Base-by-base conservation (phyloP, 1,140 invertebrate species). In the Hypsibius dujardini region DNA sequence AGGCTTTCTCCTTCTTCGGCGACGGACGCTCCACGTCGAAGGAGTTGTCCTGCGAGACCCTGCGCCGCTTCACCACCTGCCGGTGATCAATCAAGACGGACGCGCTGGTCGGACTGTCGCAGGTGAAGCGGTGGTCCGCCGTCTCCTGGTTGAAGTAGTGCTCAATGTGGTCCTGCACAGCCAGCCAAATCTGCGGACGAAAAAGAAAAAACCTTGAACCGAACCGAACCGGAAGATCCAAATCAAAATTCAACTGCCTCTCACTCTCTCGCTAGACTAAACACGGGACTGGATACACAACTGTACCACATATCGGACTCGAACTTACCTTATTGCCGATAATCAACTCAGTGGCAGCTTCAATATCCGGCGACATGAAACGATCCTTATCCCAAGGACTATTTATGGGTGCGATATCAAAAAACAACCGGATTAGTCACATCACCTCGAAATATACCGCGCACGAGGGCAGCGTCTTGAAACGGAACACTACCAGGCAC, bases 351-450 rank as follows among this genome's bases (percentile, higher is more conserved):
- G 83, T 84, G 1, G 81, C 84, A 28, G 81, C 81, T 60, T 86
- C 83, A 72, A 87, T 87, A 75, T 87, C 85, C 0, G 85, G 85
- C 2, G 85, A 78, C 84, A 87, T 86, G 75, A 79, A 85, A n/a
- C 86, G 78, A 76, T 87, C 86, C 74, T 83, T 84, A 69, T 85
- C 83, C 84, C 83, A 86, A 1, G 84, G 78, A 70, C 84, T 85
- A 72, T 12, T 47, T 71, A 67, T 71, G 70, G 28, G 28, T 28
- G 28, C 28, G 28, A 28, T 28, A 28, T 28, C 28, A 28, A 28
- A 28, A 28, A 28, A 28, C 28, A 28, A 28, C 28, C 28, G 28
- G 28, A 28, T 28, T 28, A 28, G 28, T 28, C 28, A 28, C 28
- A 28, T 28, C 28, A 28, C 28, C 28, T 28, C 28, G 28, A 28